A percentile compares a stretch with the other conserved stretches of the same genome.
These are phyloP conservation scores for Odontocolon sp. DNA, from an alignment of 2,888 invertebrate genomes.

Conservation along the genomic window DNA sequence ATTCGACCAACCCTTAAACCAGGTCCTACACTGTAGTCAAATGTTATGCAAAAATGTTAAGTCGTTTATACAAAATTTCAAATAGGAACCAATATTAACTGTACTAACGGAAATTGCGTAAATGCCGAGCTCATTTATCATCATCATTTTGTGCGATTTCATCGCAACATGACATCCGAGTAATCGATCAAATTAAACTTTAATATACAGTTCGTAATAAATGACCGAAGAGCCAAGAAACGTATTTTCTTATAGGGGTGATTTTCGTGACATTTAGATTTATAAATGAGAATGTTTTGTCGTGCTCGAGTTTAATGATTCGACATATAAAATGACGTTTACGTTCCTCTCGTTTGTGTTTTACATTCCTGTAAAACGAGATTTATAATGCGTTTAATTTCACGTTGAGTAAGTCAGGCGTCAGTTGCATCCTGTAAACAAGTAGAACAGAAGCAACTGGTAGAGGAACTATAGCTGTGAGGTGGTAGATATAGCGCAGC, in stretches of 20 bases:
- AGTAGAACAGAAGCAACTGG: conserved; percentile 60
- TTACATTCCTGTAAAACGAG: background rate
- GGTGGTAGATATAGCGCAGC: conserved; percentile 23
- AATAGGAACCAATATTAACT: too few species aligned
- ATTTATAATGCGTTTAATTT: background rate
- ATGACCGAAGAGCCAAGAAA: too few species aligned
- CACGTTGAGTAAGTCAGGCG: background rate
- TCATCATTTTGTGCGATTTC: too few species aligned
- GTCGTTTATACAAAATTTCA: background rate
- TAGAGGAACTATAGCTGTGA: conserved; percentile 39
- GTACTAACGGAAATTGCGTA: too few species aligned
- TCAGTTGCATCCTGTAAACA: conserved; percentile 36
- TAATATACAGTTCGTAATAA: too few species aligned
- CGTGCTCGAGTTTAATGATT: too few species aligned
- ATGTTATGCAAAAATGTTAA: background rate
- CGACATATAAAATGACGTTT: background rate
- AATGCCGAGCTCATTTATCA: too few species aligned
- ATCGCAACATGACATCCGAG: too few species aligned
- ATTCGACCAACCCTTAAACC: background rate
- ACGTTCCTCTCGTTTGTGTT: background rate
- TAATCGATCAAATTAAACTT: too few species aligned
- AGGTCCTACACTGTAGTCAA: background rate
- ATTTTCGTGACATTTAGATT: too few species aligned
- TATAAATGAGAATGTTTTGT: too few species aligned
- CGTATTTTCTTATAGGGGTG: too few species aligned